Percentiles rank a stretch among this genome's conserved stretches.
These are phyloP conservation scores for Morelia viridis DNA, from an alignment of 2,797 vertebrate species.

Conservation along the genomic window DNA sequence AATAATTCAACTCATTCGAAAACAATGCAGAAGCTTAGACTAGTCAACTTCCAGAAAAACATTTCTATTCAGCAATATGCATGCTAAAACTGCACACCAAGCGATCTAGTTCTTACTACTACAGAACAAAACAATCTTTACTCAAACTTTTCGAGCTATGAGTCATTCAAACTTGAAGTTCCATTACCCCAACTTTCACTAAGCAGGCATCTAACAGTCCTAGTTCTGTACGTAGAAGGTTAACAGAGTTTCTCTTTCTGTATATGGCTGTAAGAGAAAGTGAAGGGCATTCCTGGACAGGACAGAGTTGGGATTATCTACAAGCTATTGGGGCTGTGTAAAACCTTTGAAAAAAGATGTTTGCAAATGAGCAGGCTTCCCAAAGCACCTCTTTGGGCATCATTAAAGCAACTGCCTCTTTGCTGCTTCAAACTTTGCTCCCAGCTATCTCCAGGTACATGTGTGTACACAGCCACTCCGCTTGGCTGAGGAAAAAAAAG, in stretches of 20 bases:
- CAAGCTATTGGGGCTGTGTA: no score
- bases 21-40: constrained; percentile 5
- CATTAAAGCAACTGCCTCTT: not conserved
- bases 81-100: constrained; percentile 20
- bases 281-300: not conserved
- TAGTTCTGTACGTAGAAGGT: not conserved
- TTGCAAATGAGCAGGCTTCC: no score
- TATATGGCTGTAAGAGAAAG: not conserved
- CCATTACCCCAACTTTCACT: fast-evolving
- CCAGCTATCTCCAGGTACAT: not conserved
- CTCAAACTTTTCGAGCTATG: not conserved
- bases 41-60: constrained; percentile 15
- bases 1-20: not conserved
- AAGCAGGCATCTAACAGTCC: not conserved
- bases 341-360: no score
- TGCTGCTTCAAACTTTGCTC: not conserved
- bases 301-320: not conserved
- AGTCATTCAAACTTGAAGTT: constrained; percentile 12
- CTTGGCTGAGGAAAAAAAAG: not conserved
- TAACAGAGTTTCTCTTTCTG: not conserved
- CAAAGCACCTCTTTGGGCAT: not conserved
- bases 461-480: not conserved
- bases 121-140: constrained; percentile 2
- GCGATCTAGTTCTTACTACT: constrained; percentile 14
- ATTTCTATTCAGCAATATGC: constrained; percentile 30